phyloP scores from a whole-genome alignment of 2,113 vertebrate species.

The Hippocampus zosterae region DNA sequence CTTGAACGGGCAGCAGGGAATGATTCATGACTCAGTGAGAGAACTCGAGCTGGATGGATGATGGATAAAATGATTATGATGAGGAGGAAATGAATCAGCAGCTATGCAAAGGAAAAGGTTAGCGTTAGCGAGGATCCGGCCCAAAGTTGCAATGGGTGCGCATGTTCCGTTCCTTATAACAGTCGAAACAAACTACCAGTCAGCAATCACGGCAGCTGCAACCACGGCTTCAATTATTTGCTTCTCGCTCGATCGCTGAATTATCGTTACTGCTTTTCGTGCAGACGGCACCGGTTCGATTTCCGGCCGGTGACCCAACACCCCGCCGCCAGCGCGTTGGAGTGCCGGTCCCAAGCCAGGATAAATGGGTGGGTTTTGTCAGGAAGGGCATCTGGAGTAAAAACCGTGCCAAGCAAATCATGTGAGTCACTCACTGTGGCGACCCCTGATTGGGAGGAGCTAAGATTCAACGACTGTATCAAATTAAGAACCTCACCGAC shows the following conservation, averaged over 20 bases:
- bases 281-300: background rate
- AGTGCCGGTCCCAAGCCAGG: background rate
- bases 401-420: background rate
- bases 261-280: background rate
- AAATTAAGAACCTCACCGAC: background rate
- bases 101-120: constrained; percentile 33
- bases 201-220: background rate
- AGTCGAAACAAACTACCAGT: background rate
- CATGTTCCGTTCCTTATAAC: constrained; percentile 8
- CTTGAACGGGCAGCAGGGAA: constrained; percentile 46
- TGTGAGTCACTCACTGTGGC: background rate
- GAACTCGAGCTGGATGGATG: constrained; percentile 32
- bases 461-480: background rate
- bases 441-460: background rate
- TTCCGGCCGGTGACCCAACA: background rate
- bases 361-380: background rate
- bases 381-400: background rate
- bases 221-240: background rate
- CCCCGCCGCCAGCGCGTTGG: background rate
- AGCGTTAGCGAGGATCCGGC: constrained; percentile 25
- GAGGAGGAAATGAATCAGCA: constrained; percentile 57
- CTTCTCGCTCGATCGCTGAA: background rate
- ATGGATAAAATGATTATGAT: constrained; percentile 43
- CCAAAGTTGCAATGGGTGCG: background rate
- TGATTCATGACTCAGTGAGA: constrained; percentile 57